These are phyloP conservation scores for Labeo catla DNA, from an alignment of 2,113 vertebrate genomes.

Conservation along the genomic window DNA sequence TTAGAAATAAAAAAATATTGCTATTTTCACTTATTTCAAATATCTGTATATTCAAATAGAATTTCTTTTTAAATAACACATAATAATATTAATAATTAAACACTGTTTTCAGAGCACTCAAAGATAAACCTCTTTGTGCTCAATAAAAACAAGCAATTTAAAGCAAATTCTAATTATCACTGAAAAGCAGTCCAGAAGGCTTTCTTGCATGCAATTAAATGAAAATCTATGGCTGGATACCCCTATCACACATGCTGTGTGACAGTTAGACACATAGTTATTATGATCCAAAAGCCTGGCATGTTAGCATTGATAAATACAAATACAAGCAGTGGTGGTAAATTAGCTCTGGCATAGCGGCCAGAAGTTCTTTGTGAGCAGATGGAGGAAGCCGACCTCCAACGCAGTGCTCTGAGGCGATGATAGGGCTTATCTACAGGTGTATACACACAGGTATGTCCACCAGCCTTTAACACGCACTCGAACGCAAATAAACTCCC, in stretches of 20 bases:
- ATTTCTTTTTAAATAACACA: too few species aligned
- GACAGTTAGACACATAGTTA: constrained; percentile 27
- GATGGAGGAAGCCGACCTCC: neutral
- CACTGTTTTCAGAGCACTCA: neutral
- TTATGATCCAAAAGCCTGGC: constrained; percentile 26
- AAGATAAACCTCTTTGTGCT: neutral
- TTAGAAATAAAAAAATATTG: too few species aligned
- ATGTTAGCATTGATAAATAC: constrained; percentile 29
- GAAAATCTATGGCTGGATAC: constrained; percentile 19
- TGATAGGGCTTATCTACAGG: constrained; percentile 18
- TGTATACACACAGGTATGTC: constrained; percentile 33
- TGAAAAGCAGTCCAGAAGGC: neutral
- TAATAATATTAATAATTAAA: neutral
- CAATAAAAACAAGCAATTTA: neutral
- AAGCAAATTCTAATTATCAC: neutral
- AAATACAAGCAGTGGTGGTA: constrained; percentile 33
- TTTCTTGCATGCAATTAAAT: constrained; percentile 18
- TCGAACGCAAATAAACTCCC: neutral
- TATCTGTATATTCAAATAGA: too few species aligned
- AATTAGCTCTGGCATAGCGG: constrained; percentile 30
- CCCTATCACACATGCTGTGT: constrained; percentile 11
- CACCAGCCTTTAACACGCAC: neutral
- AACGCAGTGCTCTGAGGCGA: neutral
- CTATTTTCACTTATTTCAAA: too few species aligned
- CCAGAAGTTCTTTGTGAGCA: constrained; percentile 19